These are phyloP conservation scores for Xestia c-nigrum DNA, from an alignment of 2,888 invertebrate species.

Conservation along the genomic window DNA sequence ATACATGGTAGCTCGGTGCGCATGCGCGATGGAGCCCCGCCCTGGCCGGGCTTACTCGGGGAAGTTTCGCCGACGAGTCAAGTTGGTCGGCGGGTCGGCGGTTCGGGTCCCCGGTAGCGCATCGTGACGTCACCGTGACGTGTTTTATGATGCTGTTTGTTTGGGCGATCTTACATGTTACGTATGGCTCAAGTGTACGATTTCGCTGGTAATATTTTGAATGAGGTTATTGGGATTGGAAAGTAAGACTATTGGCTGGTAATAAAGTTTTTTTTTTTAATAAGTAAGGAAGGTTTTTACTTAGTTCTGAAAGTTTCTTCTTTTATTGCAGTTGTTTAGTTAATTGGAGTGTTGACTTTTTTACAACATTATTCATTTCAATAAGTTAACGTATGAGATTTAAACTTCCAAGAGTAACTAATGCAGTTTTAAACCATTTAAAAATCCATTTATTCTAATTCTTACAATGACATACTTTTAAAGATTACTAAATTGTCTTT, in stretches of 20 bases:
- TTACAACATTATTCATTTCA: neutral
- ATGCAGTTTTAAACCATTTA: neutral
- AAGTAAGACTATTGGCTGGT: neutral
- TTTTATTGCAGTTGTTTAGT: neutral
- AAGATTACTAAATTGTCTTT: too few species aligned
- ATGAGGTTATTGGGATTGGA: neutral
- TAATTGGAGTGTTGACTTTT: neutral
- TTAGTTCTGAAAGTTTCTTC: too few species aligned
- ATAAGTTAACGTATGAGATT: neutral
- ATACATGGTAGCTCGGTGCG: slow-evolving; percentile 68
- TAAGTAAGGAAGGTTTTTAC: neutral
- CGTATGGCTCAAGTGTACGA: slow-evolving; percentile 5
- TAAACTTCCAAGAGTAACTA: too few species aligned
- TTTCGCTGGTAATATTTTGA: slow-evolving; percentile 1
- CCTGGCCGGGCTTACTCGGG: slow-evolving; percentile 80
- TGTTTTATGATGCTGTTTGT: slow-evolving; percentile 48
- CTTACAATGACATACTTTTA: neutral
- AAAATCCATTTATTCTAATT: neutral
- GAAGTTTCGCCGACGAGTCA: slow-evolving; percentile 55
- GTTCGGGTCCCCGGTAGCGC: slow-evolving; percentile 58
- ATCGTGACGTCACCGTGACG: slow-evolving; percentile 55
- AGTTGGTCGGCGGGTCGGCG: slow-evolving; percentile 58
- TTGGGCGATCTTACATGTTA: slow-evolving; percentile 15
- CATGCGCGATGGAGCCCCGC: slow-evolving; percentile 85
- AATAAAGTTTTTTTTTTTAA: neutral